Evolutionary conservation across 2,888 invertebrate genomes (phyloP).

Genomic region (Ecdyonurus torrentis): DNA sequence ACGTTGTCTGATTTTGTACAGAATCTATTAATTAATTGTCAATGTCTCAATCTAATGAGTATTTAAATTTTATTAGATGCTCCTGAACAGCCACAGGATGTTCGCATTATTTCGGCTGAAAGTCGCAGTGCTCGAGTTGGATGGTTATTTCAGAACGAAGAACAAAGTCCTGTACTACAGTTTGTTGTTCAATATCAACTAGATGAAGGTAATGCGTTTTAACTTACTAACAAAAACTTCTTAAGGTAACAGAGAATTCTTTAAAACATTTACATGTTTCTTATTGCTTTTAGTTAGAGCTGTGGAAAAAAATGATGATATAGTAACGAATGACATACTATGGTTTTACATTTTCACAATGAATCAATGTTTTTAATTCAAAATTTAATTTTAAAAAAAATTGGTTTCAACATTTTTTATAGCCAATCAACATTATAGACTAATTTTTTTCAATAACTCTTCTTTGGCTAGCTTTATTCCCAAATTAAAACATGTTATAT

Average conservation of each 20-base stretch:
- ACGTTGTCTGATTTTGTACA: too few relatives aligned
- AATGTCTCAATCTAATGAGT: not conserved
- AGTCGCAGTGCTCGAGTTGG: conserved; percentile 24
- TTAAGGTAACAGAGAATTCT: too few relatives aligned
- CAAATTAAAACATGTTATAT: too few relatives aligned
- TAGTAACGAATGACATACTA: too few relatives aligned
- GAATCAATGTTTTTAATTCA: not conserved
- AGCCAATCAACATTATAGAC: too few relatives aligned
- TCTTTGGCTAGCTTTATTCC: too few relatives aligned
- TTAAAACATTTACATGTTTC: too few relatives aligned
- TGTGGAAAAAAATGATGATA: not conserved
- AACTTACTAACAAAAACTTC: not conserved
- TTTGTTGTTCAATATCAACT: conserved; percentile 27
- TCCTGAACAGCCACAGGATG: conserved; percentile 24
- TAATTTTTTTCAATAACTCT: too few relatives aligned
- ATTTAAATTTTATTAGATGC: conserved; percentile 20
- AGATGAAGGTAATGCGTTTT: conserved; percentile 17
- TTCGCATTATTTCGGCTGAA: conserved; percentile 22
- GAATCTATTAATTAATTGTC: not conserved
- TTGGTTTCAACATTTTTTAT: too few relatives aligned
- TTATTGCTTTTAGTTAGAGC: too few relatives aligned
- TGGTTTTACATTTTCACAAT: too few relatives aligned
- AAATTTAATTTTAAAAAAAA: not conserved
- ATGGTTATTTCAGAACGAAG: conserved; percentile 24
- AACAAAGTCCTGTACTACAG: conserved; percentile 21